phyloP scores from a whole-genome alignment of 2,113 vertebrate species.

The Strigops habroptila region DNA sequence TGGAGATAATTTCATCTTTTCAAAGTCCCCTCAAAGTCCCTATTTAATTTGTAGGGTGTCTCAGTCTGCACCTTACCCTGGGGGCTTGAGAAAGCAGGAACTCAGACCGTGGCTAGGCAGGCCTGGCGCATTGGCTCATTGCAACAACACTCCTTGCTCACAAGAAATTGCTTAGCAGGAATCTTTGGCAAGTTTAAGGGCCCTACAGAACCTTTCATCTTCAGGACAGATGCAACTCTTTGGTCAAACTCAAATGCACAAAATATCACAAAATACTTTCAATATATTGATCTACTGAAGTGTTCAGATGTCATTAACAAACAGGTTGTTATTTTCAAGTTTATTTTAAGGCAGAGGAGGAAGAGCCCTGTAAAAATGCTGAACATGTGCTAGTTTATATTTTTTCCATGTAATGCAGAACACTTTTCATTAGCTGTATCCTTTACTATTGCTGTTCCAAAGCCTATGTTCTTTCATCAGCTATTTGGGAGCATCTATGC shows the following conservation, averaged over 20 bases:
- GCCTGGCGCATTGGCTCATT: fast-evolving
- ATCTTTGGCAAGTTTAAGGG: background rate
- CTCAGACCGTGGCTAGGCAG: background rate
- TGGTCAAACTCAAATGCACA: background rate
- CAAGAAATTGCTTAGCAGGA: background rate
- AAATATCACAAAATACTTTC: background rate
- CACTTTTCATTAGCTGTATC: background rate
- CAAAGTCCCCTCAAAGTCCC: background rate
- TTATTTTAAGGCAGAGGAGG: background rate
- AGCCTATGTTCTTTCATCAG: background rate
- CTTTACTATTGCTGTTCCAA: background rate
- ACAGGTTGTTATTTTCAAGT: background rate
- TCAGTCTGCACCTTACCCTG: background rate
- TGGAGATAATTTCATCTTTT: background rate
- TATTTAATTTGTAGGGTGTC: background rate
- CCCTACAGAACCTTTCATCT: background rate
- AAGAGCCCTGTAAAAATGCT: background rate
- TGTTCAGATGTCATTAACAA: background rate
- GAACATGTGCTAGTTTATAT: background rate
- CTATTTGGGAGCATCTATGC: background rate
- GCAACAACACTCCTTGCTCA: background rate
- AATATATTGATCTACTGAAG: background rate
- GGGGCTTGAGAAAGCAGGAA: background rate
- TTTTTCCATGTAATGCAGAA: background rate
- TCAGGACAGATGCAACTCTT: background rate